Evolutionary conservation across 2,797 vertebrate genomes (phyloP).

Genomic region (Tokudaia tokunoshimensis): DNA sequence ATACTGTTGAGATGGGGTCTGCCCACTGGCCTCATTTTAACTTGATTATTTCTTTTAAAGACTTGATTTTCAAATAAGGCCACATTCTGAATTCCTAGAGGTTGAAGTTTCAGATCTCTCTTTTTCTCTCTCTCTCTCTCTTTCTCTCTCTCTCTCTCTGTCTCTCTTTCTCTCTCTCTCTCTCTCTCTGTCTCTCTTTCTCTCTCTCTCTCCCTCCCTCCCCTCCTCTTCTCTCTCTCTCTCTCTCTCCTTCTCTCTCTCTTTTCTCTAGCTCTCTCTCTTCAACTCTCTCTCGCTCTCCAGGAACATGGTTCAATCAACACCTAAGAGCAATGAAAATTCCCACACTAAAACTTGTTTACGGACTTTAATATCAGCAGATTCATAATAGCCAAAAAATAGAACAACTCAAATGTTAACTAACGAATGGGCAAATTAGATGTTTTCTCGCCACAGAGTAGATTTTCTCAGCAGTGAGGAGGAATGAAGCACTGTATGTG

Average conservation of each 20-base stretch:
- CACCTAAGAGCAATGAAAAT: constrained; percentile 2
- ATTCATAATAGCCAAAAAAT: neutral
- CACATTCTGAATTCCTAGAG: neutral
- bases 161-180: no score
- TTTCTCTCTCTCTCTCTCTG: no score
- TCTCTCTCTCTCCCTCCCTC: rapidly evolving
- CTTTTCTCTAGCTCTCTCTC: no score
- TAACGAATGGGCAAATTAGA: neutral
- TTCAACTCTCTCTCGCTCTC: rapidly evolving
- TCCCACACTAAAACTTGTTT: neutral
- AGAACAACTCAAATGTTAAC: neutral
- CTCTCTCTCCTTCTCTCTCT: no score
- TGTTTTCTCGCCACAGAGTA: neutral
- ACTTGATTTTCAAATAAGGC: neutral
- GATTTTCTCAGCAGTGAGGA: neutral
- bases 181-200: no score
- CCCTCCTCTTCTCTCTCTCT: no score
- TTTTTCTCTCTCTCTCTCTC: no score
- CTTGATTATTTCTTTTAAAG: neutral
- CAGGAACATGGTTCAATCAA: neutral
- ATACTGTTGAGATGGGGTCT: neutral
- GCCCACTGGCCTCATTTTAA: neutral
- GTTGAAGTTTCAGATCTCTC: neutral
- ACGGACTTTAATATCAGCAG: neutral
- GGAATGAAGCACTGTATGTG: neutral